phyloP scores from a whole-genome alignment of 1,140 invertebrate genomes.

The Listronotus bonariensis region DNA sequence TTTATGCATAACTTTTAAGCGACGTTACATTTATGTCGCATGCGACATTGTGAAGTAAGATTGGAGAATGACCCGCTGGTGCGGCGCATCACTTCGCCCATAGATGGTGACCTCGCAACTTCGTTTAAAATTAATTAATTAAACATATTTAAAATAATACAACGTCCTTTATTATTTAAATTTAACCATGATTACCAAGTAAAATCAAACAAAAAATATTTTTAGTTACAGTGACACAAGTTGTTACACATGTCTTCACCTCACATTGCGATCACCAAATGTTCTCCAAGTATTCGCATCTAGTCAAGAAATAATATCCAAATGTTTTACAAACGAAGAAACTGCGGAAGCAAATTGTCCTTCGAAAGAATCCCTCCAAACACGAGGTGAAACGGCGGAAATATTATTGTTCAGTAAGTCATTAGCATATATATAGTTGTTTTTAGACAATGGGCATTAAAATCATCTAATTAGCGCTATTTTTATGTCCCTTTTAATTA shows the following conservation, averaged over 20 bases:
- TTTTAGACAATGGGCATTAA: conserved; percentile 27
- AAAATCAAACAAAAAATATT: conserved; percentile 11
- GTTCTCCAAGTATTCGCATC: conserved; percentile 69
- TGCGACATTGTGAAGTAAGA: too few species aligned
- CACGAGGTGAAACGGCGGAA: conserved; percentile 56
- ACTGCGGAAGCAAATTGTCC: conserved; percentile 66
- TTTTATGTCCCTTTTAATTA: conserved; percentile 10
- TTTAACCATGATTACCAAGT: too few species aligned
- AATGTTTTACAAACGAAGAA: conserved; percentile 67
- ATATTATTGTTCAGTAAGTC: conserved; percentile 63
- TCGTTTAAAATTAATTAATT: too few species aligned
- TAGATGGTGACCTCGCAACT: too few species aligned
- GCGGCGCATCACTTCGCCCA: too few species aligned
- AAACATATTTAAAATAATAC: too few species aligned
- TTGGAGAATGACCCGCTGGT: too few species aligned
- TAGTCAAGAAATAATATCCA: conserved; percentile 59
- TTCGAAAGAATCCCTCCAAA: conserved; percentile 56
- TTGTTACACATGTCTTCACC: conserved; percentile 68
- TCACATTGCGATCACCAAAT: conserved; percentile 65
- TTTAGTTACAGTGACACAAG: conserved; percentile 58
- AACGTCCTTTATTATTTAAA: too few species aligned
- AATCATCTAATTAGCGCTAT: conserved; percentile 20
- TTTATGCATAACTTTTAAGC: too few species aligned
- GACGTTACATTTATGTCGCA: too few species aligned
- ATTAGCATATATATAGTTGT: conserved; percentile 30